Percentiles rank a stretch among this genome's conserved stretches.
These are phyloP conservation scores for Oophaga sylvatica DNA, from an alignment of 2,797 vertebrate species.

Conservation along the genomic window DNA sequence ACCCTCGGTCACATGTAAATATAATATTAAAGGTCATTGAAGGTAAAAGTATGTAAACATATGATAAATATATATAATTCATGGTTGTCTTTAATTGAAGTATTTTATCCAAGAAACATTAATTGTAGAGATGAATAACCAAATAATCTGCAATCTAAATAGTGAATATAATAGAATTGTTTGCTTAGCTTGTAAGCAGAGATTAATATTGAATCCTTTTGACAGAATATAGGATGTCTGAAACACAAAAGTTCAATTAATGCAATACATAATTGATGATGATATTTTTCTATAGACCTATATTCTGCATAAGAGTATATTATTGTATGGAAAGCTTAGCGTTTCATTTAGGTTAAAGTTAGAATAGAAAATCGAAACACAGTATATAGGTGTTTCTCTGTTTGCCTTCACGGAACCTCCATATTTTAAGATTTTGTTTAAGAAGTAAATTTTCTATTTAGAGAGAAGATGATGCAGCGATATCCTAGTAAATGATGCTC, in stretches of 20 bases:
- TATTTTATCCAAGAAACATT: neutral
- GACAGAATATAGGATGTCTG: neutral
- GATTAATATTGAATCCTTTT: conserved; percentile 13
- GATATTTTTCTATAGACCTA: neutral
- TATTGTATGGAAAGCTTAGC: neutral
- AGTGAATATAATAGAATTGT: neutral
- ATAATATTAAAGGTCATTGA: no score
- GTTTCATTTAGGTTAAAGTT: no score
- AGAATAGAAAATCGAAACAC: neutral
- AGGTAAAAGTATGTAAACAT: no score
- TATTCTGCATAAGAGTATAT: neutral
- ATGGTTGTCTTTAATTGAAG: no score
- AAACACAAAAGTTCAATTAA: conserved; percentile 4
- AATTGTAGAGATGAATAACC: neutral
- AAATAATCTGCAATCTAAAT: neutral
- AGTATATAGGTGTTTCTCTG: neutral
- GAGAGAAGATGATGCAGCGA: conserved; percentile 45
- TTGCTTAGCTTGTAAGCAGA: neutral
- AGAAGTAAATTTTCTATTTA: conserved; percentile 34
- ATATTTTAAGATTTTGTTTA: conserved; percentile 8
- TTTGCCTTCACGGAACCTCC: neutral
- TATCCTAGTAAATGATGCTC: conserved; percentile 44
- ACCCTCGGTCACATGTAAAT: no score
- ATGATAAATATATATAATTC: no score
- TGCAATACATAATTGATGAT: conserved; percentile 23